Conservation (phyloP, 2,888 invertebrate species). For the Nasonia oneida region DNA sequence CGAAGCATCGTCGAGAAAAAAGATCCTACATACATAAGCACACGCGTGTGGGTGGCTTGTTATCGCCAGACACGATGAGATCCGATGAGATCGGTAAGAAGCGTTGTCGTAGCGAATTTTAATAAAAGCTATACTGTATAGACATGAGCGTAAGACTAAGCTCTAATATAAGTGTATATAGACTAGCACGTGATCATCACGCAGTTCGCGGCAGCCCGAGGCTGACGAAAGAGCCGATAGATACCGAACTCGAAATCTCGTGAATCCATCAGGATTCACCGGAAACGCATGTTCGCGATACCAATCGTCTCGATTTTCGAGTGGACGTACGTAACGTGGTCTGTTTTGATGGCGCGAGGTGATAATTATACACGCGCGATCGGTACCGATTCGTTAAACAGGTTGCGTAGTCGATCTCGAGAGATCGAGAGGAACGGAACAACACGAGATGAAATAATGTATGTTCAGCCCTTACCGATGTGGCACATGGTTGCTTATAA, state of each 20-base stretch:
- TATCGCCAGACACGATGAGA: too few relatives aligned
- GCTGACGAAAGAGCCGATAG: neutral
- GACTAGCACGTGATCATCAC: constrained; percentile 47
- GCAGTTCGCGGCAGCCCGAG: neutral
- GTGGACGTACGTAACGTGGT: neutral
- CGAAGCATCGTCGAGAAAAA: neutral
- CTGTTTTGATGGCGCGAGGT: neutral
- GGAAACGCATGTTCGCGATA: neutral
- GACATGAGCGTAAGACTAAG: neutral
- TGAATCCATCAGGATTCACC: neutral
- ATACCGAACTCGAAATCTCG: neutral
- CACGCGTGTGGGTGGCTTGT: neutral
- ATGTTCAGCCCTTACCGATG: constrained; percentile 44
- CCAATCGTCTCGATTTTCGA: neutral
- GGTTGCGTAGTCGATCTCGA: too few relatives aligned
- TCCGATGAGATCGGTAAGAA: too few relatives aligned
- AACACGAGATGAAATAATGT: neutral
- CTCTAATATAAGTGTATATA: constrained; percentile 4
- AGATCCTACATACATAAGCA: neutral
- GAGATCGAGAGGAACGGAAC: neutral
- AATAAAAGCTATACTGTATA: neutral
- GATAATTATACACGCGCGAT: neutral
- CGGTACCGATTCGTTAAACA: neutral
- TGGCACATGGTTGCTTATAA: constrained; percentile 47
- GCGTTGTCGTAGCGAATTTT: too few relatives aligned